A percentile compares a stretch with the other conserved stretches of the same genome.
Conservation (phyloP, 2,113 vertebrate genomes). For the Machaerirhynchus nigripectus region DNA sequence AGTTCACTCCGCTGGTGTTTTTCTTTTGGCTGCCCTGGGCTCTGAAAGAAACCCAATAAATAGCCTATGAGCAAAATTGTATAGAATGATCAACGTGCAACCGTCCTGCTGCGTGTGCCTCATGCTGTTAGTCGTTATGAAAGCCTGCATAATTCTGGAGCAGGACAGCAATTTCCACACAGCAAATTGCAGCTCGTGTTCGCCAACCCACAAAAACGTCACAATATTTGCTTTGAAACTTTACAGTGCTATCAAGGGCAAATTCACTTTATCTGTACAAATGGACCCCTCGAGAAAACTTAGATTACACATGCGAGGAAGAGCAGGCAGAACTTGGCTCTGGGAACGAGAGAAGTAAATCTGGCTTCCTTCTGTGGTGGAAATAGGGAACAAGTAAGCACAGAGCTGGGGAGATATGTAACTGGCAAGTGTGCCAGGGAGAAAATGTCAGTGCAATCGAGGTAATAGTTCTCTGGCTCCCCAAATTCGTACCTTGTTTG, state of each 20-base stretch:
- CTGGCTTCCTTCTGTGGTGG: neutral
- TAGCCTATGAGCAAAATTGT: neutral
- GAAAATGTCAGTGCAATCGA: neutral
- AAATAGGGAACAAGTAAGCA: neutral
- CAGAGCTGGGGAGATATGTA: neutral
- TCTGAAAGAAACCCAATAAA: neutral
- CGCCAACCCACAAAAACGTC: constrained; percentile 2
- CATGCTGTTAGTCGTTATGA: neutral
- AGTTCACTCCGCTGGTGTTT: neutral
- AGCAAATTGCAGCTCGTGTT: constrained; percentile 7
- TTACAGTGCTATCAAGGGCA: neutral
- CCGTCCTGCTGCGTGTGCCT: constrained; percentile 4
- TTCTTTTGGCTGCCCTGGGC: neutral
- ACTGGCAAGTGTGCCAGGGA: neutral
- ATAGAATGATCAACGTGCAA: neutral
- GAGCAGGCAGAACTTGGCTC: neutral
- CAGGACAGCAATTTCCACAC: constrained; percentile 6
- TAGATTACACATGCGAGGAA: neutral
- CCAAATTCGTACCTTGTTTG: fast-evolving
- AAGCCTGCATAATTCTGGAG: constrained; percentile 28
- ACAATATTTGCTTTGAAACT: constrained; percentile 40
- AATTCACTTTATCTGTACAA: constrained; percentile 16
- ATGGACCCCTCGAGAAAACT: neutral
- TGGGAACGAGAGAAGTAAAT: neutral
- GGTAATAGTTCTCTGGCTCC: neutral